A percentile compares a stretch with the other conserved stretches of the same genome.
phyloP scores from a whole-genome alignment of 2,113 vertebrate species.

The Lonchura striata region DNA sequence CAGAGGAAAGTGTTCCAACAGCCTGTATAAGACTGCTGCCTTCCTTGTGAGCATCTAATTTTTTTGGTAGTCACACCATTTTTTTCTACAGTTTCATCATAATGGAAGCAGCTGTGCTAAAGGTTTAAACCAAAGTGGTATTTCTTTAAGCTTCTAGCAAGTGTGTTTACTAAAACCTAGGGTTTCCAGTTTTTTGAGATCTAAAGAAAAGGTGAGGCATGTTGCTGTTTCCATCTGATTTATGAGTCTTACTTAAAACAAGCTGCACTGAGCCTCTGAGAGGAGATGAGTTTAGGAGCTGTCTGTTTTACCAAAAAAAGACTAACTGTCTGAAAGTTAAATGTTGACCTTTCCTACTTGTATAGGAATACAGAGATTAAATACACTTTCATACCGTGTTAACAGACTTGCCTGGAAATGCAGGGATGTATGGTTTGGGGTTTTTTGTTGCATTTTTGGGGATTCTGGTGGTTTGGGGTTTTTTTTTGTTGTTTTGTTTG shows the following conservation, averaged over 20 bases:
- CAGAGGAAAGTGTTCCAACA: background rate
- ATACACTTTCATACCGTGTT: background rate
- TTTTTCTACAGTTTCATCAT: background rate
- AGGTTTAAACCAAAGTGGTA: background rate
- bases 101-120: background rate
- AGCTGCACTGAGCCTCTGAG: fast-evolving
- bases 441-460: background rate
- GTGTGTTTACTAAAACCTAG: background rate
- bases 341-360: background rate
- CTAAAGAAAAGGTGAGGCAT: background rate
- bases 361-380: background rate
- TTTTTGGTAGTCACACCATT: background rate
- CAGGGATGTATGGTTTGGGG: background rate
- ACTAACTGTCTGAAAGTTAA: background rate
- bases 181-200: background rate
- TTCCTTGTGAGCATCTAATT: background rate
- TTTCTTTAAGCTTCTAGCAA: background rate
- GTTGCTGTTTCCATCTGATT: background rate
- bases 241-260: background rate
- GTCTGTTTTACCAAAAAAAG: background rate
- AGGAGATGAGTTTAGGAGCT: background rate
- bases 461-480: background rate
- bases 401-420: background rate
- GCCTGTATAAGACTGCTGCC: background rate
- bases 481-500: no score